A percentile compares a stretch with the other conserved stretches of the same genome.
phyloP scores from a whole-genome alignment of 1,140 invertebrate genomes.

The Pissodes strobi region DNA sequence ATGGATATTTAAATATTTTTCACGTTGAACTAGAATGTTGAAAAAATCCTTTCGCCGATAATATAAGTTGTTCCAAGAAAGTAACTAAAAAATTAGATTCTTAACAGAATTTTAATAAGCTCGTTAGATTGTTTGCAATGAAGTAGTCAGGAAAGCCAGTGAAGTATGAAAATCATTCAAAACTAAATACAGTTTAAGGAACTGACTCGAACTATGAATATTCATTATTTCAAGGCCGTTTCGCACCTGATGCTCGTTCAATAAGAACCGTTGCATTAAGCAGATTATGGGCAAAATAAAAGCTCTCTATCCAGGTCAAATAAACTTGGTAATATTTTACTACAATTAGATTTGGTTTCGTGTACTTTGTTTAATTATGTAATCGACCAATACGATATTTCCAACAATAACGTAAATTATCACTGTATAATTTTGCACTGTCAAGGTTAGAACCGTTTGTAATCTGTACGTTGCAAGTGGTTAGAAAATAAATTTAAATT shows the following conservation, averaged over 20 bases:
- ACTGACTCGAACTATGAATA: constrained; percentile 19
- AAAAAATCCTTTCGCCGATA: too few species aligned
- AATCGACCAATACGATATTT: background rate
- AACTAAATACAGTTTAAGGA: constrained; percentile 9
- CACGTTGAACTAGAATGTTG: too few species aligned
- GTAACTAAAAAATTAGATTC: too few species aligned
- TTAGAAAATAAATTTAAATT: too few species aligned
- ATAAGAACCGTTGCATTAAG: constrained; percentile 8
- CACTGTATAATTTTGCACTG: background rate
- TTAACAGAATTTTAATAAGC: too few species aligned
- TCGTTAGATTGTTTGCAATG: too few species aligned
- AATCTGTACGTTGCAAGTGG: too few species aligned
- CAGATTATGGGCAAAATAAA: background rate
- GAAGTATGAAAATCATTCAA: too few species aligned
- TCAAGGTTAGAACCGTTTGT: background rate
- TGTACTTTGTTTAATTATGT: background rate
- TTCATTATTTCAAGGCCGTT: constrained; percentile 16
- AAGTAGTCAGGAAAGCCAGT: too few species aligned
- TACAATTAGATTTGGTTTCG: background rate
- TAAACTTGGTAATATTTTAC: background rate
- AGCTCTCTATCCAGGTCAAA: background rate
- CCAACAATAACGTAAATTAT: background rate
- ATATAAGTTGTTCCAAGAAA: too few species aligned
- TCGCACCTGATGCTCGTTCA: constrained; percentile 8
- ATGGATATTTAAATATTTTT: too few species aligned